Percentiles rank a stretch among this genome's conserved stretches.
Evolutionary conservation across 2,888 invertebrate genomes (phyloP).

Genomic region (Drosophila buzzatii): DNA sequence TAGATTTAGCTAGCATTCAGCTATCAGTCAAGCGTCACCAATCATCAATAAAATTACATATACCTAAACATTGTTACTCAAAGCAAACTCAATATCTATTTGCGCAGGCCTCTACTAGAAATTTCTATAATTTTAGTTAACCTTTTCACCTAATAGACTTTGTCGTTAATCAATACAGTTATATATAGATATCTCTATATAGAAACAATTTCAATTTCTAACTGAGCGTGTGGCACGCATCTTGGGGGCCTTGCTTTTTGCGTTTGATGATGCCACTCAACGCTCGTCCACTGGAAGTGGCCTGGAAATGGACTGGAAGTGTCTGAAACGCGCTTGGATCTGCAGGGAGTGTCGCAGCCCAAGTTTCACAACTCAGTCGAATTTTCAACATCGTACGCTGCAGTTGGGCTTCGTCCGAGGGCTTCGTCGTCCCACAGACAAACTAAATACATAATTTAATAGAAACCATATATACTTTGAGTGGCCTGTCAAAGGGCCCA

Average conservation of each 20-base stretch:
- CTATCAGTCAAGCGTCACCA: neutral
- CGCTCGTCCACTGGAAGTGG: constrained; percentile 45
- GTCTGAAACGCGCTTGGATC: constrained; percentile 23
- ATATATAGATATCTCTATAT: neutral
- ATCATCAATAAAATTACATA: neutral
- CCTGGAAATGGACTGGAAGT: constrained; percentile 60
- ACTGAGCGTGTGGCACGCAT: constrained; percentile 6
- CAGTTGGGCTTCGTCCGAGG: constrained; percentile 29
- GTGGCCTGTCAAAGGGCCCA: constrained; percentile 11
- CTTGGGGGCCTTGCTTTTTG: neutral
- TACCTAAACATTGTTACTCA: neutral
- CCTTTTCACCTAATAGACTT: neutral
- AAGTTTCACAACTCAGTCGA: constrained; percentile 42
- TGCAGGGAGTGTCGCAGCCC: constrained; percentile 24
- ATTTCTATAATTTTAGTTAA: neutral
- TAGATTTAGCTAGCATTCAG: neutral
- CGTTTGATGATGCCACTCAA: constrained; percentile 34
- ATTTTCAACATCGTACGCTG: constrained; percentile 50
- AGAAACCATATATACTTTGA: constrained; percentile 4
- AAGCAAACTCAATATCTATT: neutral
- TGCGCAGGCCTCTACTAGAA: no score
- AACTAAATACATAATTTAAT: constrained; percentile 20
- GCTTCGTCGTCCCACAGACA: constrained; percentile 5
- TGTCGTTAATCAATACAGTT: neutral
- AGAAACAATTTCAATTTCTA: neutral